Evolutionary conservation across 2,113 vertebrate genomes (phyloP).

Genomic region (Aspiorhynchus laticeps): DNA sequence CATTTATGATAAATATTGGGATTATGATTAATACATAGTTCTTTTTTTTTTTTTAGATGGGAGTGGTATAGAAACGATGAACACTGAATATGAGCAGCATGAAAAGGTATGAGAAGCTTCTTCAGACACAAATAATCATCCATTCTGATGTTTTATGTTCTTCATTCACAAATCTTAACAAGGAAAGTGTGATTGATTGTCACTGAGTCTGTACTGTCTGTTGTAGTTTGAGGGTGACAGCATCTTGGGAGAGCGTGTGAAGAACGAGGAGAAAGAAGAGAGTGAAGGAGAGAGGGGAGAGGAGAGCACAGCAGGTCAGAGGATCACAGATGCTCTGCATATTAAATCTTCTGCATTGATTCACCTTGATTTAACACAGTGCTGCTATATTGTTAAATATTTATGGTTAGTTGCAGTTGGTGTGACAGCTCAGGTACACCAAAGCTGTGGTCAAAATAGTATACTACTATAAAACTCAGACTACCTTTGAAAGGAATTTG

Average conservation of each 20-base stretch:
- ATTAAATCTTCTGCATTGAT: neutral
- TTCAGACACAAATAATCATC: neutral
- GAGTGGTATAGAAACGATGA: constrained; percentile 43
- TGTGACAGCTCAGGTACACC: neutral
- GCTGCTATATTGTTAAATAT: neutral
- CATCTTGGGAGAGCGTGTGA: constrained; percentile 21
- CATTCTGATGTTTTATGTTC: neutral
- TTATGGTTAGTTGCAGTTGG: neutral
- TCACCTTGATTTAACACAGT: constrained; percentile 8
- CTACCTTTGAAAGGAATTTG: neutral
- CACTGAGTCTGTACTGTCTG: neutral
- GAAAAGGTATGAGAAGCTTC: constrained; percentile 33
- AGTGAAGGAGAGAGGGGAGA: constrained; percentile 53
- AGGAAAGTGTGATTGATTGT: neutral
- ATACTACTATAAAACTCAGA: neutral
- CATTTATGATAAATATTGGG: neutral
- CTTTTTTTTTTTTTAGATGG: constrained; percentile 33
- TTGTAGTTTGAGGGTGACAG: constrained; percentile 37
- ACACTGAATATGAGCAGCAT: constrained; percentile 42
- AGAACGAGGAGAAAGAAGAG: constrained; percentile 57
- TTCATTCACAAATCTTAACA: neutral
- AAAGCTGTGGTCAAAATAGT: neutral
- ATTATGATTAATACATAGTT: neutral
- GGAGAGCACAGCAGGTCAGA: constrained; percentile 52
- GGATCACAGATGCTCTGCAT: constrained; percentile 9